Evolutionary conservation across 2,888 invertebrate genomes (phyloP), one percentile per base, ranked within the genome.

Genomic region (Pilophorus perplexus): DNA sequence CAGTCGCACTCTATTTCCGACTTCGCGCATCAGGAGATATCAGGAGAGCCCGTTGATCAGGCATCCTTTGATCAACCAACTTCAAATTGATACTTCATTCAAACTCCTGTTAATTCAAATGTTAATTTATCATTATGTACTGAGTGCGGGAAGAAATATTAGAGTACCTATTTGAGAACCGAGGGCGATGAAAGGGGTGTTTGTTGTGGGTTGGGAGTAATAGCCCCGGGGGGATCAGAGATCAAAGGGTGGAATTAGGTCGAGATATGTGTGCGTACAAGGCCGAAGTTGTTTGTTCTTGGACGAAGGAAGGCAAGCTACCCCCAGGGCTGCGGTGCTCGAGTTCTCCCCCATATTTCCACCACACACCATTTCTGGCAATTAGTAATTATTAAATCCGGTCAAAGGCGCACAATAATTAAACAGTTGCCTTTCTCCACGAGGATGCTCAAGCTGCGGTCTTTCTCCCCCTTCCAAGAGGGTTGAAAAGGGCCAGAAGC

Each of bases 351-450:
- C 20, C 62, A 18, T 44, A 18, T 18, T 18, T 44, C 48, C 28
- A 62, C 2, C 52, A 18, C 14, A 12, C 62, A 62, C 48, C 46
- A 25, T 28, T 25, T 40, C 52, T 44, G 64, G 69, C 69, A 69
- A 69, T 69, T 69, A 69, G 69, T 64, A 69, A 69, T 69, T 69
- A 69, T 69, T 69, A 69, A 69, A 69, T 69, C 69, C 69, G 69
- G 69, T 69, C 69, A 69, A 69, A 69, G 69, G 69, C 64, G 64
- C 64, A 69, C 69, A 69, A 69, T 69, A 69, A 69, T 69, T 69
- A 69, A 69, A 69, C 69, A 69, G 38, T 28, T 48, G 50, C 37
- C 37, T 16, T 12, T 37, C 20, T 27, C 25, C 42, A 37, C 42
- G 28, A 37, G 62, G 48, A 46, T 28, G 46, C 38, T 33, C 28